Evolutionary conservation across 2,113 vertebrate species (phyloP).

Genomic region (Ondatra zibethicus): DNA sequence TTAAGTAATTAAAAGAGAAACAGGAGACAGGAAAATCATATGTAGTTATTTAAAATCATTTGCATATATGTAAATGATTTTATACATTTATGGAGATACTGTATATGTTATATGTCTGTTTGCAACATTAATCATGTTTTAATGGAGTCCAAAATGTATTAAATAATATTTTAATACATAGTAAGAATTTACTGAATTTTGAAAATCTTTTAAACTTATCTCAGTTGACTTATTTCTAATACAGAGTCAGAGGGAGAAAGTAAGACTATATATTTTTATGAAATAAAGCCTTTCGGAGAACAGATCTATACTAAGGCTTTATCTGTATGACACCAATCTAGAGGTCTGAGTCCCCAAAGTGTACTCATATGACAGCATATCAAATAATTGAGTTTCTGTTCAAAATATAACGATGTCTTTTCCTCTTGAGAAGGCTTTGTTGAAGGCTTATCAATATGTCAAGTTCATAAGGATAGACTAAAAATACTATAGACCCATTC

Average conservation of each 20-base stretch:
- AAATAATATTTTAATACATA: not conserved
- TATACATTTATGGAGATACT: not conserved
- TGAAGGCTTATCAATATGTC: conserved; percentile 25
- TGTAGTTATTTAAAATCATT: not conserved
- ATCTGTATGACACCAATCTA: not conserved
- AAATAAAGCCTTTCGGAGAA: not conserved
- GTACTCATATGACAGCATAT: not conserved
- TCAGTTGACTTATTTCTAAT: conserved; percentile 18
- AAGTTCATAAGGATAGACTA: not conserved
- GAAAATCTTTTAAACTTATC: not conserved
- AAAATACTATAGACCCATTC: conserved; percentile 8
- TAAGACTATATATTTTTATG: not conserved
- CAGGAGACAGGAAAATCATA: not conserved
- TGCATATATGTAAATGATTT: not conserved
- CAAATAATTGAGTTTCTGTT: conserved; percentile 51
- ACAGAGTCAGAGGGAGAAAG: not conserved
- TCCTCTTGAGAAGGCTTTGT: conserved; percentile 1
- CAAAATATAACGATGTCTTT: conserved; percentile 7
- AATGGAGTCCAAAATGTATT: not conserved
- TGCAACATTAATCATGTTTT: not conserved
- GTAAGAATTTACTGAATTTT: not conserved
- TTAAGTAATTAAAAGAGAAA: not conserved
- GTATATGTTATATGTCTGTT: not conserved
- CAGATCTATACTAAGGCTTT: not conserved
- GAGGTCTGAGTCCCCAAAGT: not conserved